Evolutionary conservation across 2,797 vertebrate genomes (phyloP).

Genomic region (Pseudomugil gertrudae): DNA sequence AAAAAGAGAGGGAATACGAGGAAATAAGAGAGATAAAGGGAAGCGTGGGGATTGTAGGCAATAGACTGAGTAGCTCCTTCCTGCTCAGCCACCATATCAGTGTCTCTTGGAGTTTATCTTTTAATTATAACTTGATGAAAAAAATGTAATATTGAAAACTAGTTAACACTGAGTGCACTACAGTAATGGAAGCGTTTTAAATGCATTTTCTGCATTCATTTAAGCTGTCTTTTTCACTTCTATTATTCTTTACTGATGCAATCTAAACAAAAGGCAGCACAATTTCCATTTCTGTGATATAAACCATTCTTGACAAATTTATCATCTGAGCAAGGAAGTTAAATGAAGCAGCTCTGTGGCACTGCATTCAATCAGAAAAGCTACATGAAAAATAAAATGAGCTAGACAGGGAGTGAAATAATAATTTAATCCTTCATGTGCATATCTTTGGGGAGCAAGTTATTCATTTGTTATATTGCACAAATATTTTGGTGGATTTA

Average conservation of each 20-base stretch:
- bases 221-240: slow-evolving; percentile 18
- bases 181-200: not conserved
- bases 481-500: not conserved
- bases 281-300: slow-evolving; percentile 24
- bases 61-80: slow-evolving; percentile 22
- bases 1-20: not conserved
- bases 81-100: slow-evolving; percentile 11
- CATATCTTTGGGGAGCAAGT: not conserved
- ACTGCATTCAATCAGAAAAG: slow-evolving; percentile 5
- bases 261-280: slow-evolving; percentile 20
- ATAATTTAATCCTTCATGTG: not conserved
- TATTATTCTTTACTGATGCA: slow-evolving; percentile 7
- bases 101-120: slow-evolving; percentile 33
- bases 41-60: not conserved
- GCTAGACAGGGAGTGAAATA: not conserved
- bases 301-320: slow-evolving; percentile 17
- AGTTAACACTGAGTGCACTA: slow-evolving; percentile 1
- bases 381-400: not conserved
- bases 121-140: slow-evolving; percentile 49
- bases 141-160: slow-evolving; percentile 39
- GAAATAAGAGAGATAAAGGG: slow-evolving; percentile 8
- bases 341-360: slow-evolving; percentile 1
- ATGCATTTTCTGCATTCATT: slow-evolving; percentile 14
- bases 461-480: not conserved
- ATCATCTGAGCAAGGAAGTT: not conserved